A percentile compares a stretch with the other conserved stretches of the same genome.
These are phyloP conservation scores for Lindbergichthys nudifrons DNA, from an alignment of 2,797 vertebrate genomes.

Conservation along the genomic window DNA sequence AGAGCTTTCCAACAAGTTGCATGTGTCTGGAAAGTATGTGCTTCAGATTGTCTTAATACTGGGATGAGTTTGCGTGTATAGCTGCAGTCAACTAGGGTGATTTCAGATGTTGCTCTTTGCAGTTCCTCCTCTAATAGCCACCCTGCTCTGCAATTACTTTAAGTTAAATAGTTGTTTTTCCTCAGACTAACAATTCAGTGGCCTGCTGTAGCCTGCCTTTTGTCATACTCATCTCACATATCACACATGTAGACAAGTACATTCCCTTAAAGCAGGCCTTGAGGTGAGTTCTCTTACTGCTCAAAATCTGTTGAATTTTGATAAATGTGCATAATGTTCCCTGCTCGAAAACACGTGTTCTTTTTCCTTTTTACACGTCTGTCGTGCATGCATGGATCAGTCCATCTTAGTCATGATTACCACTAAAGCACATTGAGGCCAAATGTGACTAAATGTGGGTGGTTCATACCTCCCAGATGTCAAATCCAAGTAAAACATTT, in stretches of 20 bases:
- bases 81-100: conserved; percentile 4
- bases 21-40: conserved; percentile 6
- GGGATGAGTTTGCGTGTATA: conserved; percentile 13
- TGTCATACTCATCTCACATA: conserved; percentile 18
- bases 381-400: conserved; percentile 10
- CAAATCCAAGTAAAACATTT: conserved; percentile 22
- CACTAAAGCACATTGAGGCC: conserved; percentile 35
- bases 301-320: conserved; percentile 12
- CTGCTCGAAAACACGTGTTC: neutral
- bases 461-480: conserved; percentile 41
- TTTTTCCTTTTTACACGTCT: conserved; percentile 4
- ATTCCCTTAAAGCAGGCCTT: conserved; percentile 4
- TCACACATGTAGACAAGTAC: conserved; percentile 10
- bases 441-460: conserved; percentile 39
- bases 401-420: conserved; percentile 25
- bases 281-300: neutral
- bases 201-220: conserved; percentile 59
- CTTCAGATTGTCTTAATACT: conserved; percentile 11
- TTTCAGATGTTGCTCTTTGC: conserved; percentile 46
- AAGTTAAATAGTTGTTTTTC: conserved; percentile 34
- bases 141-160: conserved; percentile 51
- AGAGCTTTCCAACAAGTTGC: neutral
- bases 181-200: conserved; percentile 16
- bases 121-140: conserved; percentile 35
- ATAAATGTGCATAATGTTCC: conserved; percentile 17